Base-by-base conservation (phyloP, 2,888 invertebrate species). In the Sphecodes monilicornis region DNA sequence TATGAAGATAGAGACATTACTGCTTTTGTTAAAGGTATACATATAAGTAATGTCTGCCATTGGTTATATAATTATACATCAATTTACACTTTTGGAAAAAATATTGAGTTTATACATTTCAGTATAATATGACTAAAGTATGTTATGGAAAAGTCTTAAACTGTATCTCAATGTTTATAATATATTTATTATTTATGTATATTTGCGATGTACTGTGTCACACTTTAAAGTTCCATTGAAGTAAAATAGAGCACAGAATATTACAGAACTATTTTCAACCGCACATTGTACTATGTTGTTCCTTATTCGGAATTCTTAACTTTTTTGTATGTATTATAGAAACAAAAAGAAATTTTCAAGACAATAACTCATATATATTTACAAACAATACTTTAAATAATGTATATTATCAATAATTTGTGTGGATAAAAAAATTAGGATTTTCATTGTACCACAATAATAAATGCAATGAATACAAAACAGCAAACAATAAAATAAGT, bases 11-110 rank as follows among this genome's bases (percentile, higher is more conserved):
- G 13, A 71, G 78, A 72, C 41, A 66, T 50, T 50, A 71, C 43
- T 26, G 71, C 13, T 26, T 29, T 57, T 74, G 60, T 22, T 60
- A 54, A 69, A 13, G 54, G 39, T 78, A 78, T 73, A 72, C n/a
- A n/a, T 66, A 60, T 57, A 68, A 74, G 50, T 54, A 66, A 76
- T 71, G 41, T 70, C 73, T 79, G 71, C 72, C 39, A 41, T 73
- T 75, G 68, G 22, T 84, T 84, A 75, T 18, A 75, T 70, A 83
- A 70, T 77, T 66, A 77, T 50, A 82, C 36, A 77, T 72, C 64
- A 71, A 85, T 86, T 79, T 86, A 22, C 68, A 79, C 46, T 22
- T 54, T 78, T 43, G 76, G 73, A 80, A 50, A 78, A 85, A 85
- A 85, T 80, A 83, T 80, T 29, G 82, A 85, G 72, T 85, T 74